Base-by-base conservation (phyloP, 2,888 invertebrate species). In the Drosophila picticornis region DNA sequence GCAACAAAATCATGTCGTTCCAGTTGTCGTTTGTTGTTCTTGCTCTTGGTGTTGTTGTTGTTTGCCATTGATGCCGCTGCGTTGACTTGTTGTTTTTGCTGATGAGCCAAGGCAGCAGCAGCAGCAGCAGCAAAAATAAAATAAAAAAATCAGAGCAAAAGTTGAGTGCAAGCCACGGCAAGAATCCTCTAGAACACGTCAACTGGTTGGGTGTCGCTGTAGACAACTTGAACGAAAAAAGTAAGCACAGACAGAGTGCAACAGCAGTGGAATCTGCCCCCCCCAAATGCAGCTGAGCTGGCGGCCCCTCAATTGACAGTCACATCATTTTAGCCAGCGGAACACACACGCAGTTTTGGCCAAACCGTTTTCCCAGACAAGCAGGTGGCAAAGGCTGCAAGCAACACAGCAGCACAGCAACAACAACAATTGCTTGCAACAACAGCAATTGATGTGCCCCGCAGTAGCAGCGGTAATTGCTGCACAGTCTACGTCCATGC, bases 261-360 rank as follows among this genome's bases (percentile, higher is more conserved):
- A 40, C 48, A 53, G 25, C 52, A 59, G 65, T 40, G 46, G 22
- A 46, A 31, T n/a, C 29, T 32, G 40, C 55, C 7, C 38, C 7
- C 7, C 16, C 2, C 43, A 36, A 40, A 63, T n/a, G 60, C 50
- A 5, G 5, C 58, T 11, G 6, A 9, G 16, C 43, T 46, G 13
- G 51, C 32, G 40, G 60, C 67, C 65, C 64, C 60, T 53, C 78
- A 46, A 82, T 76, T 85, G 83, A 84, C 85, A 85, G 84, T 80
- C 87, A 80, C 78, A 80, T 84, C 83, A 83, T 85, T 88, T 85
- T 81, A 81, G 80, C 80, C 72, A 80, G 83, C 88, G 83, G 88
- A 88, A 88, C 85, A 88, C 85, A 86, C 88, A 86, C 86, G 86
- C 88, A 83, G 85, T 57, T 31, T 22, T 27, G 32, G 66, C 64